Conservation (phyloP, 2,888 invertebrate genomes). For the Piscicola geometra region DNA sequence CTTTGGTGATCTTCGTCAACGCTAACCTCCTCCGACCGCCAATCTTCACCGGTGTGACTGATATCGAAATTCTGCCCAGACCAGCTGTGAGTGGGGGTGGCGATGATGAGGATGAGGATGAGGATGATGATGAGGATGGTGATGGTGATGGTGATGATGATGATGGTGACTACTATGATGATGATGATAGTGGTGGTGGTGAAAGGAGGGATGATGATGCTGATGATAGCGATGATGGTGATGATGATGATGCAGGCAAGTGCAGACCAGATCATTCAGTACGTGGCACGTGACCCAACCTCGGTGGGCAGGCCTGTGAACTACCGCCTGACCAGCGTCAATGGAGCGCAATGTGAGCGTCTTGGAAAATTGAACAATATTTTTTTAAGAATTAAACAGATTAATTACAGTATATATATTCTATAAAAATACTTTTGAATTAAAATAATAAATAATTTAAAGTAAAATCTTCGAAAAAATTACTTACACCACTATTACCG, state of each 20-base stretch:
- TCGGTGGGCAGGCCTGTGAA: not conserved
- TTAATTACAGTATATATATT: too few relatives aligned
- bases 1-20: not conserved
- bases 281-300: not conserved
- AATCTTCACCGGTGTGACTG: not conserved
- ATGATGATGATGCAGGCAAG: constrained; percentile 8
- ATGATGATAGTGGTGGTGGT: constrained; percentile 30
- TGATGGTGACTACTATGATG: constrained; percentile 33
- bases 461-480: too few relatives aligned
- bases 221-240: constrained; percentile 25
- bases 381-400: too few relatives aligned
- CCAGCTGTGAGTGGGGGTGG: not conserved
- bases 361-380: too few relatives aligned
- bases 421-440: too few relatives aligned
- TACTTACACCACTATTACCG: too few relatives aligned
- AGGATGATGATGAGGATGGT: constrained; percentile 31
- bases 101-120: constrained; percentile 21
- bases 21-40: not conserved
- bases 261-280: not conserved
- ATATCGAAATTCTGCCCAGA: not conserved
- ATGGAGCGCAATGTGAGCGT: not conserved
- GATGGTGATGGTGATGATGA: constrained; percentile 26
- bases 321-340: not conserved
- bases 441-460: too few relatives aligned
- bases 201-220: constrained; percentile 26